phyloP scores from a whole-genome alignment of 92 coral and sea anemone genomes.

The Siderastrea radians region DNA sequence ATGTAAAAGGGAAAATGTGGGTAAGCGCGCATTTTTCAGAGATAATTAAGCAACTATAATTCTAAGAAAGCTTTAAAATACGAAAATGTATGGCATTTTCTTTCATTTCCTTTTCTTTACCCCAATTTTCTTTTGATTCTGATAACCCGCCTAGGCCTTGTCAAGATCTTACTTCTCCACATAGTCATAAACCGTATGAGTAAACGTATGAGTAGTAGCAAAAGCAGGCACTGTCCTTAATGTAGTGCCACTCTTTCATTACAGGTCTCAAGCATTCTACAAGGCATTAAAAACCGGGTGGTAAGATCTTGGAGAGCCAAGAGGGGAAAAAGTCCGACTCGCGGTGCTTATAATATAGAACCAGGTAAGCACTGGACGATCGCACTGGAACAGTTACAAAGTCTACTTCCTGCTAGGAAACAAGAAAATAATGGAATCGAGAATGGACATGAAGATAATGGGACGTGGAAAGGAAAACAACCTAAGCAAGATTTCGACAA shows the following conservation, averaged over 20 bases:
- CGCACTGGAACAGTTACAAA: constrained; percentile 3
- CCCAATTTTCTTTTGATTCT: too few species aligned
- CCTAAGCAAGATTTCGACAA: not conserved
- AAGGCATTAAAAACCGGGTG: constrained; percentile 17
- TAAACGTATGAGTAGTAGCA: too few species aligned
- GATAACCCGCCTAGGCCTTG: too few species aligned
- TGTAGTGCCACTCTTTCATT: not conserved
- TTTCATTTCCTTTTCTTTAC: too few species aligned
- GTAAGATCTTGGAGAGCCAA: constrained; percentile 16
- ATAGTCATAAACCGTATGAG: too few species aligned
- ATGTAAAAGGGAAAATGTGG: too few species aligned
- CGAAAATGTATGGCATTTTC: too few species aligned
- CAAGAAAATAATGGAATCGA: not conserved
- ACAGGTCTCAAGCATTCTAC: constrained; percentile 13
- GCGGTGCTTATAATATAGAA: not conserved
- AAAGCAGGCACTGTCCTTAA: too few species aligned
- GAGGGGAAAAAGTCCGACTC: not conserved
- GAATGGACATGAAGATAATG: not conserved
- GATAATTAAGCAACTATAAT: too few species aligned
- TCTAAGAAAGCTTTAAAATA: too few species aligned
- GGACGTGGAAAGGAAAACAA: not conserved
- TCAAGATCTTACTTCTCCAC: too few species aligned
- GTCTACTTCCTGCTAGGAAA: not conserved
- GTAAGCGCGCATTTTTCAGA: too few species aligned
- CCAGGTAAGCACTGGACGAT: not conserved